Evolutionary conservation across 2,888 invertebrate species (phyloP).

Genomic region (Drosophila yooni): DNA sequence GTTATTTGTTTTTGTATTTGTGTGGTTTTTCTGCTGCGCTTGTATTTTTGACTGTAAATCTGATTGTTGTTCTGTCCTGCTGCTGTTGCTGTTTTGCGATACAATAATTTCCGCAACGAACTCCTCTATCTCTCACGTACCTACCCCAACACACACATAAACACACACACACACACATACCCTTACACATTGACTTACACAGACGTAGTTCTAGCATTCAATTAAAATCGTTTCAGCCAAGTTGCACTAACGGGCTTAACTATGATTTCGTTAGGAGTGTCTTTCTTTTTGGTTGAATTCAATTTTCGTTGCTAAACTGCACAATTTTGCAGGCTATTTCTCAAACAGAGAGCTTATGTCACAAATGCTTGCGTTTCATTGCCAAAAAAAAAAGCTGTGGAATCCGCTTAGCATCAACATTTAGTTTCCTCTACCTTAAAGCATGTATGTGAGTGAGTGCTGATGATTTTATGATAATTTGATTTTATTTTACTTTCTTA

Average conservation of each 20-base stretch:
- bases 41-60: conserved; percentile 49
- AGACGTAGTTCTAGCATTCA: conserved; percentile 38
- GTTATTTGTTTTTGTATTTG: conserved; percentile 1
- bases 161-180: background rate
- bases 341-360: background rate
- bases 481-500: background rate
- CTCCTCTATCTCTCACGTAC: conserved; percentile 23
- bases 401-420: background rate
- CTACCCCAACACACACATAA: background rate
- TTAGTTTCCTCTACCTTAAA: background rate
- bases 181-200: background rate
- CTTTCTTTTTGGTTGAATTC: conserved; percentile 22
- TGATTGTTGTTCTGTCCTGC: conserved; percentile 33
- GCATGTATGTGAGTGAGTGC: background rate
- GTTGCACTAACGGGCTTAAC: conserved; percentile 32
- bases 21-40: conserved; percentile 14
- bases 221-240: conserved; percentile 47
- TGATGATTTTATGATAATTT: background rate
- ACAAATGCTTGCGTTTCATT: background rate
- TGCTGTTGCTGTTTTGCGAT: conserved; percentile 41
- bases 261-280: conserved; percentile 27
- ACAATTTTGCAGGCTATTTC: conserved; percentile 10
- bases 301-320: conserved; percentile 10
- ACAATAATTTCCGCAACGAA: conserved; percentile 27
- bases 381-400: background rate